phyloP scores from a whole-genome alignment of 2,113 vertebrate genomes.

The Capricornis sumatraensis region DNA sequence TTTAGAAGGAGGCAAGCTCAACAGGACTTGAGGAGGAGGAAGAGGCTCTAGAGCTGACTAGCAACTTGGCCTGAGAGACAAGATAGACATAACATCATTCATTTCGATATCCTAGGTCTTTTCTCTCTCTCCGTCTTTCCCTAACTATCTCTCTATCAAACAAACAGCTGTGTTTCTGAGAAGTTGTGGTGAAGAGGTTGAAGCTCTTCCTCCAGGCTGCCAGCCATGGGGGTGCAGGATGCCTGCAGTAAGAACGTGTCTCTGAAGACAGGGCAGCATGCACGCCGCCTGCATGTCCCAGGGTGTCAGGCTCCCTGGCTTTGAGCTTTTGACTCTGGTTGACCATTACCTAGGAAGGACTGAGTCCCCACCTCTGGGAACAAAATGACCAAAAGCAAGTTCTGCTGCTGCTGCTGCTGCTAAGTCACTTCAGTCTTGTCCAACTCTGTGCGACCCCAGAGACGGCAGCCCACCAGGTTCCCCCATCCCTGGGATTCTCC shows the following conservation, averaged over 20 bases:
- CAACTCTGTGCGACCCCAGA: no score
- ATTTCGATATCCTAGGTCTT: not conserved
- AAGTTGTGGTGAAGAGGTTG: not conserved
- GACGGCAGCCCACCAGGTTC: no score
- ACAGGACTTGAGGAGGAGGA: not conserved
- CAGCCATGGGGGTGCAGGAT: not conserved
- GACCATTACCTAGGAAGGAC: not conserved
- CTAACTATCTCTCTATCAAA: not conserved
- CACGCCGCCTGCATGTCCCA: accelerated
- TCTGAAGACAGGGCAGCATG: not conserved
- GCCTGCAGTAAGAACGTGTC: not conserved
- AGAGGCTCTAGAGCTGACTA: not conserved
- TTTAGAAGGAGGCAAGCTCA: not conserved
- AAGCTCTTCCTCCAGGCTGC: not conserved
- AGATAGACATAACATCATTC: not conserved
- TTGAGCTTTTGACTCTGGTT: not conserved
- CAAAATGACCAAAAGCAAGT: not conserved
- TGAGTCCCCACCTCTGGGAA: not conserved
- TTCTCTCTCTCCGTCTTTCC: not conserved
- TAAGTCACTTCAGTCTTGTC: accelerated
- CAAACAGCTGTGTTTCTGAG: not conserved
- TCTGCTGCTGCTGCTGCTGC: no score
- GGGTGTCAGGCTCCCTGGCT: not conserved
- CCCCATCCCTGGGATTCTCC: no score
- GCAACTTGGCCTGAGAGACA: not conserved